A percentile compares a stretch with the other conserved stretches of the same genome.
These are phyloP conservation scores for Phoenicopterus ruber DNA, from an alignment of 2,113 vertebrate species.

Conservation along the genomic window DNA sequence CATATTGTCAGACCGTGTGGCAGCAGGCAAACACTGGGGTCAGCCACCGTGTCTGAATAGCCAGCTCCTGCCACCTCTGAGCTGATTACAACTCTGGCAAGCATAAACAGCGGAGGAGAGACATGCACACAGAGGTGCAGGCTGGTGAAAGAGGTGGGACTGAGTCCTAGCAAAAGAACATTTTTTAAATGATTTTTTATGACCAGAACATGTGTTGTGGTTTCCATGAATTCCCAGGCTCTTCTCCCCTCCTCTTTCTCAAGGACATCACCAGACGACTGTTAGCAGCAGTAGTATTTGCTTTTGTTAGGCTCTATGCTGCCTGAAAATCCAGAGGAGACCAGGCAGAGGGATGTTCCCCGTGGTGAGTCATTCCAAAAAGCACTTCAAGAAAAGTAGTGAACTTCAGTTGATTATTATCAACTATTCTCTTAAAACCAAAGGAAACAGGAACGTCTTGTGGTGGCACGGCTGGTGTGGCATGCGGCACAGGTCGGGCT, in stretches of 20 bases:
- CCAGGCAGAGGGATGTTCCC: not conserved
- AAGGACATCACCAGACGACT: not conserved
- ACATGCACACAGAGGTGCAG: fast-evolving
- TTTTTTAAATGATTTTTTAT: not conserved
- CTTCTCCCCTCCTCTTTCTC: not conserved
- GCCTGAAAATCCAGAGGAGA: not conserved
- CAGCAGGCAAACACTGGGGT: not conserved
- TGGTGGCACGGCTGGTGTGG: fast-evolving
- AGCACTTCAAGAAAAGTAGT: not conserved
- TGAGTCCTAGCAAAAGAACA: not conserved
- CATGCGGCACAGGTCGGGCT: not conserved
- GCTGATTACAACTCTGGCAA: not conserved
- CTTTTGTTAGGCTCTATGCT: not conserved
- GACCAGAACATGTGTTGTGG: not conserved
- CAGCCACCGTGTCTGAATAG: not conserved
- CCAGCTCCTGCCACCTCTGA: not conserved
- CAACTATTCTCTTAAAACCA: not conserved
- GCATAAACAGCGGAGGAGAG: not conserved
- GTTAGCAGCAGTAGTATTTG: not conserved
- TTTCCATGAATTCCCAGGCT: not conserved
- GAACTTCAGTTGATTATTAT: not conserved
- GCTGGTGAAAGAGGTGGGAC: not conserved
- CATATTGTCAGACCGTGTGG: not conserved
- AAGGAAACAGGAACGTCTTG: not conserved
- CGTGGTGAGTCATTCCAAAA: not conserved